Evolutionary conservation across 2,888 invertebrate species (phyloP).

Genomic region (Hesperia comma): DNA sequence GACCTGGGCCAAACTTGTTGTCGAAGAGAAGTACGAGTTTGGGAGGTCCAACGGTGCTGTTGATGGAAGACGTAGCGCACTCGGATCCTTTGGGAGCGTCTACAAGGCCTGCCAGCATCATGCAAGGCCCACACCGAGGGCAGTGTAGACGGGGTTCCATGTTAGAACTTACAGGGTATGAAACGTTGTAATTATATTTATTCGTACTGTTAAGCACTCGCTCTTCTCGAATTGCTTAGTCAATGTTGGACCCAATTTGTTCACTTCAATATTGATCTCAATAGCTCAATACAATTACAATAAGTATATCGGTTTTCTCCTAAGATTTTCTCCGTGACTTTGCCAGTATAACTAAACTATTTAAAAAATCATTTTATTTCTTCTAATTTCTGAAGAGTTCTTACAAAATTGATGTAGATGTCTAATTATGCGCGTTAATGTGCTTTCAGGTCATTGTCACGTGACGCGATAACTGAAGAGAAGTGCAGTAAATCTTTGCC

Average conservation of each 20-base stretch:
- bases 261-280: too few relatives aligned
- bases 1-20: slow-evolving; percentile 70
- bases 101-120: slow-evolving; percentile 82
- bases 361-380: too few relatives aligned
- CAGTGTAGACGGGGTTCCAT: slow-evolving; percentile 91
- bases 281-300: too few relatives aligned
- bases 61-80: slow-evolving; percentile 85
- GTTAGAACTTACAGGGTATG: slow-evolving; percentile 91
- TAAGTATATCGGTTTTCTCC: too few relatives aligned
- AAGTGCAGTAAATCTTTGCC: slow-evolving; percentile 86
- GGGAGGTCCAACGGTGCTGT: slow-evolving; percentile 80
- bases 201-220: neutral
- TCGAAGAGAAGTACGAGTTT: slow-evolving; percentile 77
- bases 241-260: too few relatives aligned
- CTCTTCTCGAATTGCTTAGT: too few relatives aligned
- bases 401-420: too few relatives aligned
- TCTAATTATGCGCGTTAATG: too few relatives aligned
- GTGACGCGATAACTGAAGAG: slow-evolving; percentile 90
- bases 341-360: too few relatives aligned
- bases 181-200: slow-evolving; percentile 46
- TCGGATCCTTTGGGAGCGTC: slow-evolving; percentile 86
- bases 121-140: slow-evolving; percentile 85
- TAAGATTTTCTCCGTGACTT: too few relatives aligned
- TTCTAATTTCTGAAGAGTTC: too few relatives aligned
- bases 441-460: slow-evolving; percentile 80